Evolutionary conservation across 2,888 invertebrate species (phyloP).

Genomic region (Chymomyza amoena): DNA sequence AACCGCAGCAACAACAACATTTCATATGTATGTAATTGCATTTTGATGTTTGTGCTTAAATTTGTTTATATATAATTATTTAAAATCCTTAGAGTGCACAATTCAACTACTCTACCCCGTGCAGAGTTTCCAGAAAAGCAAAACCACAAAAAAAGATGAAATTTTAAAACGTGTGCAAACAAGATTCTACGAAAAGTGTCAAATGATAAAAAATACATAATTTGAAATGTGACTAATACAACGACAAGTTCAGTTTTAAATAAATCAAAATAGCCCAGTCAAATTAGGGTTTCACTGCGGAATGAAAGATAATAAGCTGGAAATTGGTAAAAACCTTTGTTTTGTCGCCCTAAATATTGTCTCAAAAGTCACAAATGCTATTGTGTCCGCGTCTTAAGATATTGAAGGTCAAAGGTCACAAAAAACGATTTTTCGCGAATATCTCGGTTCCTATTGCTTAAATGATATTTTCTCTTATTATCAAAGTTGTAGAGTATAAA

Average conservation of each 20-base stretch:
- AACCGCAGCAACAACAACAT: constrained; percentile 16
- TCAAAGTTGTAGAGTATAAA: no score
- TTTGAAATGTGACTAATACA: constrained; percentile 65
- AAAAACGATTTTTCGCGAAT: no score
- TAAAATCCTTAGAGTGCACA: constrained; percentile 40
- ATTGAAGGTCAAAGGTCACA: no score
- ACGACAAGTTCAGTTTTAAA: constrained; percentile 33
- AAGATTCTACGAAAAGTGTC: not conserved
- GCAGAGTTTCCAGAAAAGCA: constrained; percentile 33
- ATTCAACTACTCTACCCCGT: constrained; percentile 34
- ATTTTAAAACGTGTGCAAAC: constrained; percentile 2
- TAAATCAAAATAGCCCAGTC: no score
- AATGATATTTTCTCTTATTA: no score
- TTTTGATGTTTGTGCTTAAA: constrained; percentile 20
- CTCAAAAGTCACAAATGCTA: no score
- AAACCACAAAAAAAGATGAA: constrained; percentile 8
- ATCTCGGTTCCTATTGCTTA: no score
- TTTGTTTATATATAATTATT: not conserved
- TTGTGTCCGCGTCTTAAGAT: no score
- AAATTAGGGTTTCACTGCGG: no score
- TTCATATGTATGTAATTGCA: constrained; percentile 18
- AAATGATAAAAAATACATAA: constrained; percentile 19
- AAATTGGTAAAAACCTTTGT: no score
- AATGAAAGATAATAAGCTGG: no score
- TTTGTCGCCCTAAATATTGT: no score